Conservation (phyloP, 2,888 invertebrate genomes). For the Choreutis nemorana region DNA sequence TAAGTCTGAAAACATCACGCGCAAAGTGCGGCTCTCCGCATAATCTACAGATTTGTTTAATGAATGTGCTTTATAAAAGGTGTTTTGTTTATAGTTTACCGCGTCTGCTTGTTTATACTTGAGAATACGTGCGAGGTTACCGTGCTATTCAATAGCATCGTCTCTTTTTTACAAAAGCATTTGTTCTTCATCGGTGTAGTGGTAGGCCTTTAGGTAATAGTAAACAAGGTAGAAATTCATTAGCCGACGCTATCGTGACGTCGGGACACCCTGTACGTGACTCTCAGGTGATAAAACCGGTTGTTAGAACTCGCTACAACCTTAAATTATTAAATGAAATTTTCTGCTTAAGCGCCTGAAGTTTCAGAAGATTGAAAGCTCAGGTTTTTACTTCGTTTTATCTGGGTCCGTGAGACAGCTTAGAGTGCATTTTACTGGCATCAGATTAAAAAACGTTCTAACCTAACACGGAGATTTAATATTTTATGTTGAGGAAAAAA, state of each 20-base stretch:
- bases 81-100: slow-evolving; percentile 50
- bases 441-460: too few relatives aligned
- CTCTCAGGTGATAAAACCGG: slow-evolving; percentile 34
- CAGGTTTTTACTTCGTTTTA: too few relatives aligned
- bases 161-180: too few relatives aligned
- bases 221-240: slow-evolving; percentile 56
- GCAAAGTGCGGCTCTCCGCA: slow-evolving; percentile 37
- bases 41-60: slow-evolving; percentile 42
- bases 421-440: too few relatives aligned
- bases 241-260: slow-evolving; percentile 26
- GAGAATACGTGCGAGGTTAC: too few relatives aligned
- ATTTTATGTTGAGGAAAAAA: too few relatives aligned
- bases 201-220: too few relatives aligned
- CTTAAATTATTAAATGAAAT: slow-evolving; percentile 35
- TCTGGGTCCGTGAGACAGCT: too few relatives aligned
- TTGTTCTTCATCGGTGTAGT: too few relatives aligned
- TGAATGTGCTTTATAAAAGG: slow-evolving; percentile 47
- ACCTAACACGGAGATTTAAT: too few relatives aligned
- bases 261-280: slow-evolving; percentile 36
- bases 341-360: slow-evolving; percentile 16
- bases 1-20: slow-evolving; percentile 38
- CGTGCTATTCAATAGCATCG: too few relatives aligned
- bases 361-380: slow-evolving; percentile 7
- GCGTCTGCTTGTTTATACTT: too few relatives aligned
- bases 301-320: slow-evolving; percentile 23